Evolutionary conservation across 1,140 invertebrate genomes (phyloP), one percentile per base, ranked within the genome.

Genomic region (Cylas formicarius): DNA sequence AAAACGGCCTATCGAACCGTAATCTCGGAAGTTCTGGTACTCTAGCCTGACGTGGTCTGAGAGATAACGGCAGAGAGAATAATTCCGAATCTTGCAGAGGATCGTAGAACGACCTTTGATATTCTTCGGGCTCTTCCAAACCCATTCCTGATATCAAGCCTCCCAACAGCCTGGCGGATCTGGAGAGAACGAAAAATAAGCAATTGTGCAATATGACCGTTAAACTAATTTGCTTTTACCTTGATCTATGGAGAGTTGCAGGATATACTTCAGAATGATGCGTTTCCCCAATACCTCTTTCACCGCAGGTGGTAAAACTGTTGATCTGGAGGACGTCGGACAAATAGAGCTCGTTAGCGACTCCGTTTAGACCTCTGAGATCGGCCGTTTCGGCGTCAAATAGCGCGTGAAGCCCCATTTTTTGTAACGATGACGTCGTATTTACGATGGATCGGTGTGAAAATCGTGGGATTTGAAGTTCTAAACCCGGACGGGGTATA

Each of bases 231-330:
- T 69, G 55, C 32, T 59, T 58, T 40, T 60, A 65, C 35, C 66
- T 57, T 4, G 50, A 44, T 16, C 59, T 69, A 21, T 71, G 61
- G 2, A 80, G 71, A 3, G 74, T 75, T 6, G 81, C 77, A 23
- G 84, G 83, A 67, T 86, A 87, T 48, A 83, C 79, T 67, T 87
- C 82, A 1, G 82, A 74, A 54, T 87, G 82, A 62, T 87, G 82
- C 36, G 80, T 74, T 23, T 82, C 80, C 8, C 70, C 80, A 27
- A 82, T 74, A 26, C 74, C 72, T 23, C 77, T 76, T 62, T 87
- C 84, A 0, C 82, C 84, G 38, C 85, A 89, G 9, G 82, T 86
- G 28, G 78, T 81, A 58, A 89, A 87, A 2, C 80, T 75, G 48
- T 86, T 80, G 20, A 81, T 71, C 67, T 86, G 82, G n/a, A 86